Percentiles rank a stretch among this genome's conserved stretches.
phyloP scores from a whole-genome alignment of 2,797 vertebrate genomes.

The Hyperoplus lanceolatus region DNA sequence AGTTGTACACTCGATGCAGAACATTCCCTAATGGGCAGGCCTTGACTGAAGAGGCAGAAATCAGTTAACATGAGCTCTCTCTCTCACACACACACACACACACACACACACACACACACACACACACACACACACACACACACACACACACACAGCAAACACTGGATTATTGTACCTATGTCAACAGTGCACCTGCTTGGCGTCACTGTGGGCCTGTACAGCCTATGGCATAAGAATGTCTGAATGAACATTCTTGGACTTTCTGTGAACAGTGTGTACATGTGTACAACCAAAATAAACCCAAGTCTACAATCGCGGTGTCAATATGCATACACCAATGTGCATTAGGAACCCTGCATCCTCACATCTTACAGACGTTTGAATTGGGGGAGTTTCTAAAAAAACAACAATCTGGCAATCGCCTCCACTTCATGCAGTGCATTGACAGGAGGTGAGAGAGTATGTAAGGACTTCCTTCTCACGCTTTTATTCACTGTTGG shows the following conservation, averaged over 20 bases:
- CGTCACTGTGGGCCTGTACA: constrained; percentile 33
- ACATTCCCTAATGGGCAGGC: constrained; percentile 40
- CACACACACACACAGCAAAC: constrained; percentile 51
- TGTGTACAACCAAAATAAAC: not conserved
- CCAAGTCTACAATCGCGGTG: not conserved
- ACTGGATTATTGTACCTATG: constrained; percentile 69
- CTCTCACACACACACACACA: not conserved
- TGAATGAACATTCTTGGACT: constrained; percentile 17
- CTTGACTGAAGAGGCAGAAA: constrained; percentile 50
- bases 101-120: constrained; percentile 25
- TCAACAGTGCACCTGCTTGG: constrained; percentile 72
- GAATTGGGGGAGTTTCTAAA: not conserved
- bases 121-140: constrained; percentile 30
- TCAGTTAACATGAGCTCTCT: constrained; percentile 12
- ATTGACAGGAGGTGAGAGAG: not conserved
- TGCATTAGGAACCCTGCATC: not conserved
- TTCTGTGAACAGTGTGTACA: not conserved
- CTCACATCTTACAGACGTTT: not conserved
- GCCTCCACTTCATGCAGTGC: not conserved
- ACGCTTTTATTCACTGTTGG: not conserved
- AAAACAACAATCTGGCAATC: not conserved
- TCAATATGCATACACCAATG: not conserved
- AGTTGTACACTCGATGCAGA: constrained; percentile 17
- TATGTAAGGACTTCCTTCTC: not conserved
- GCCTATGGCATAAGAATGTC: constrained; percentile 48